Evolutionary conservation across 2,888 invertebrate genomes (phyloP), one percentile per base, ranked within the genome.

Genomic region (Itoplectis maculator): DNA sequence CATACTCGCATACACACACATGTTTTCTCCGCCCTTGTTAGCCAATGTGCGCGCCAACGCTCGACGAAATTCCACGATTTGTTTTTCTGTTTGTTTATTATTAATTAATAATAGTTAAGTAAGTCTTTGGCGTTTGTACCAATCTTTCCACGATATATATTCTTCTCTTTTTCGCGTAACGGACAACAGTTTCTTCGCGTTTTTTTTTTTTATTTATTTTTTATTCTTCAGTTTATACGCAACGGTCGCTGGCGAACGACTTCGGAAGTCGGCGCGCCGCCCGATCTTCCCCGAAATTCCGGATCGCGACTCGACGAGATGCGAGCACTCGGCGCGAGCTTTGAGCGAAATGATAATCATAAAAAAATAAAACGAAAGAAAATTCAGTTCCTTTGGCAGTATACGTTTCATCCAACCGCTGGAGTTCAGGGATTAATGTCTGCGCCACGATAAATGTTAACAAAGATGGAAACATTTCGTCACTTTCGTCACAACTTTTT

Each of bases 51-150:
- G 59, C 74, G 59, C 61, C 63, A 76, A 80, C 70, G 49, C 49
- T 54, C 56, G 75, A 82, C 63, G 79, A 84, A 82, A 82, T 70
- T 78, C 70, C 79, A 86, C 68, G 84, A 83, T 29, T 59, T 59
- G 6, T 59, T 42, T 42, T 42, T 11, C 13, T 9, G 23, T 54
- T 54, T 54, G 11, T 85, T 87, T 86, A 87, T 88, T 85, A 87
- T 86, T 84, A 83, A 87, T 86, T 87, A 88, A 85, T 89, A 88
- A 86, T 87, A 87, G 85, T 91, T 90, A 91, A 88, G 86, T 88
- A 89, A 91, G 90, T 91, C 91, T 91, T 91, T 91, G 91, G 91
- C 87, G 88, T 90, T 91, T 90, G 91, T 90, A 90, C 91, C 90
- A 90, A 91, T 89, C 82, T 88, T 90, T 86, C 81, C 85, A 80